phyloP scores from a whole-genome alignment of 2,888 invertebrate species.

The Caenorhabditis becei region DNA sequence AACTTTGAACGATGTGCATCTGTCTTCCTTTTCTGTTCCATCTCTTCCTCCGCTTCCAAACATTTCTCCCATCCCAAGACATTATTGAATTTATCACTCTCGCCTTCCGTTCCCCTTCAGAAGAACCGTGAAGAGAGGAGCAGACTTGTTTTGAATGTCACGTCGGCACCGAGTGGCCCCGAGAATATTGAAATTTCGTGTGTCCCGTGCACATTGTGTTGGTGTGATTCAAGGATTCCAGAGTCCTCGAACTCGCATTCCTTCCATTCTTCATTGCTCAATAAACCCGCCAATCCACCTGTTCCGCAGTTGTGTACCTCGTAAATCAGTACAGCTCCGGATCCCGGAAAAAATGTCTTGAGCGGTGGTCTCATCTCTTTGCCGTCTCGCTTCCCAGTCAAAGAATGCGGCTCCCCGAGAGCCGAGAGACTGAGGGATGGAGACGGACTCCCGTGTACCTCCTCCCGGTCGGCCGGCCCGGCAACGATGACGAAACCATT shows the following conservation, averaged over 20 bases:
- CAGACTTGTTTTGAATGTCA: constrained; percentile 51
- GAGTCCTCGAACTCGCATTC: background rate
- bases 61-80: constrained; percentile 25
- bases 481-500: constrained; percentile 51
- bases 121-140: constrained; percentile 16
- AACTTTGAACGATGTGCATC: constrained; percentile 24
- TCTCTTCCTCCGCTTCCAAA: constrained; percentile 3
- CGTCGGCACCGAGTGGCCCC: constrained; percentile 28
- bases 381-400: constrained; percentile 28
- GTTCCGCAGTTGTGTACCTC: constrained; percentile 39
- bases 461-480: constrained; percentile 38
- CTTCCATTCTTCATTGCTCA: background rate
- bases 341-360: constrained; percentile 45
- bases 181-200: constrained; percentile 9
- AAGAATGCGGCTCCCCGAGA: constrained; percentile 43
- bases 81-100: constrained; percentile 50
- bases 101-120: constrained; percentile 39
- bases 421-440: constrained; percentile 30
- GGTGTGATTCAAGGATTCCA: background rate
- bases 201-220: background rate
- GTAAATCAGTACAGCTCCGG: constrained; percentile 47
- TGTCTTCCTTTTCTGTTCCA: constrained; percentile 5
- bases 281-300: constrained; percentile 32
- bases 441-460: constrained; percentile 56
- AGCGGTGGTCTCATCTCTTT: constrained; percentile 51